Evolutionary conservation across 2,113 vertebrate species (phyloP).

Genomic region (Nothocercus nigrocapillus): DNA sequence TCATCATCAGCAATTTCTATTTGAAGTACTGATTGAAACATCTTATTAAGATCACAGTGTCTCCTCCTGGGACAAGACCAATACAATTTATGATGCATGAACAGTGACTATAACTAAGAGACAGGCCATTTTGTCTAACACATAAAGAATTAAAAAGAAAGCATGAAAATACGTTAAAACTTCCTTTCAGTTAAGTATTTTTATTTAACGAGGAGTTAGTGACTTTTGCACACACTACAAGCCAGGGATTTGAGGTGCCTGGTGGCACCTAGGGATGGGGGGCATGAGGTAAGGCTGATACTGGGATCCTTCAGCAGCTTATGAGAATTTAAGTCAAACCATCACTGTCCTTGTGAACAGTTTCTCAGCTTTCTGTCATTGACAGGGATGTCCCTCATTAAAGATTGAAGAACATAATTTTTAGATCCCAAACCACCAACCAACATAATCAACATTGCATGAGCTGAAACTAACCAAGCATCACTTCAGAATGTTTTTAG

Average conservation of each 20-base stretch:
- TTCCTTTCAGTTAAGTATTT: background rate
- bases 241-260: background rate
- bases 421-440: background rate
- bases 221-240: background rate
- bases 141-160: background rate
- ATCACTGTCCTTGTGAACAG: background rate
- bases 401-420: background rate
- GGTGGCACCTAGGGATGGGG: background rate
- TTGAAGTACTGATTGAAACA: background rate
- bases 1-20: background rate
- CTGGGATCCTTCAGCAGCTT: background rate
- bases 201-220: background rate
- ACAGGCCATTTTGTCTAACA: background rate
- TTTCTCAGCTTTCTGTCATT: background rate
- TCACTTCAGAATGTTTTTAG: background rate
- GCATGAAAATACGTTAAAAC: background rate
- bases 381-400: background rate
- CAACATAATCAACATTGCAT: background rate
- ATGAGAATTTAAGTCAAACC: background rate
- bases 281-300: background rate
- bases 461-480: constrained; percentile 4
- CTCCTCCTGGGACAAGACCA: background rate
- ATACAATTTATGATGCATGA: background rate
- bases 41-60: background rate
- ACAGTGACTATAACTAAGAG: background rate